Conservation (phyloP, 2,888 invertebrate species). For the Unio delphinus region DNA sequence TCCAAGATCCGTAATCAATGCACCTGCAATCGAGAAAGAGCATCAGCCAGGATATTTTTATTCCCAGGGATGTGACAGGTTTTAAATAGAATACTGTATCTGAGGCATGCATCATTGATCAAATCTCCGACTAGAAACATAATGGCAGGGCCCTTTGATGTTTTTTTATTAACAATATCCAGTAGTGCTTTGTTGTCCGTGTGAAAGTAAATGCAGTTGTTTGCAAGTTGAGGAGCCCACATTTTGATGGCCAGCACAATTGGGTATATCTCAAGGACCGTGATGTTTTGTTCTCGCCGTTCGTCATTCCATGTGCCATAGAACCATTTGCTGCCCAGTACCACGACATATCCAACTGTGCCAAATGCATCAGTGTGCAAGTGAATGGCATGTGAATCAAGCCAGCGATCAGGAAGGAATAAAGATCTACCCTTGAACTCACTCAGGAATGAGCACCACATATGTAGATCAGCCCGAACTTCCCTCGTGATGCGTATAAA, state of each 20-base stretch:
- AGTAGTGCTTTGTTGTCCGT: conserved; percentile 23
- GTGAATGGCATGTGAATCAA: too few species aligned
- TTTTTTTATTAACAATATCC: conserved; percentile 20
- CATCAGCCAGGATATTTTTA: conserved; percentile 21
- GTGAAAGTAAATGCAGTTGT: conserved; percentile 15
- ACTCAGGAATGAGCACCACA: conserved; percentile 15
- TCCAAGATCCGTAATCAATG: conserved; percentile 10
- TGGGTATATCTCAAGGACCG: conserved; percentile 18
- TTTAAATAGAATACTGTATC: conserved; percentile 15
- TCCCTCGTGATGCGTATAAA: conserved; percentile 8
- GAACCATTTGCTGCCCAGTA: conserved; percentile 10
- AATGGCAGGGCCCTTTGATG: conserved; percentile 12
- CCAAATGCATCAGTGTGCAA: conserved; percentile 7
- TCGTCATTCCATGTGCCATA: conserved; percentile 15
- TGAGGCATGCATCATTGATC: conserved; percentile 9
- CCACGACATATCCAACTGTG: conserved; percentile 19
- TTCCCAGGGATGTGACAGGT: conserved; percentile 18
- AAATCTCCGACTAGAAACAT: conserved; percentile 12
- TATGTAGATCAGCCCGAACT: conserved; percentile 6
- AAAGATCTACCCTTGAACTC: conserved; percentile 20
- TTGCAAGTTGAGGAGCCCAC: conserved; percentile 10
- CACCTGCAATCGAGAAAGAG: conserved; percentile 28
- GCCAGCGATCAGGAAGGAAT: background rate
- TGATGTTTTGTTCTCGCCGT: background rate
- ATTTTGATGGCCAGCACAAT: conserved; percentile 26